phyloP scores from a whole-genome alignment of 2,888 invertebrate species.

The Athalia circularis region DNA sequence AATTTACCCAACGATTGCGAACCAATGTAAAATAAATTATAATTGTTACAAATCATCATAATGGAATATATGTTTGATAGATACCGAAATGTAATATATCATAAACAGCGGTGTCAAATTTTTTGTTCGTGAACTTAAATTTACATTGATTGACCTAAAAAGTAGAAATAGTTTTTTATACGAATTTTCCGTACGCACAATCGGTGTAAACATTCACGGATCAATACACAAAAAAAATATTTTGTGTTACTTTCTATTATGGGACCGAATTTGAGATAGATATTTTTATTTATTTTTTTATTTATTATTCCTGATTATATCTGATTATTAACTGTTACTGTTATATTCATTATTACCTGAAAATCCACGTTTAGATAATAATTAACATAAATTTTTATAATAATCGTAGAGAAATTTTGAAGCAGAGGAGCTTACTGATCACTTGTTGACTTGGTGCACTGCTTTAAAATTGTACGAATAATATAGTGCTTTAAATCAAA shows the following conservation, averaged over 20 bases:
- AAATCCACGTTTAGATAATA: constrained; percentile 4
- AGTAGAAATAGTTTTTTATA: constrained; percentile 4
- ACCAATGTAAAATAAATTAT: constrained; percentile 31
- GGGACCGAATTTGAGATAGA: constrained; percentile 1
- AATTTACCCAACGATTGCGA: constrained; percentile 15
- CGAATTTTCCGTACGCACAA: not conserved
- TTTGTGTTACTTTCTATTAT: not conserved
- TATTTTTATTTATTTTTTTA: constrained; percentile 33
- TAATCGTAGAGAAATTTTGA: constrained; percentile 10
- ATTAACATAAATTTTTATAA: not conserved
- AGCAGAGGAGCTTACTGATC: constrained; percentile 33
- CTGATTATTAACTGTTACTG: not conserved
- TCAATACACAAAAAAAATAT: not conserved
- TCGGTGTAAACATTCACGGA: not conserved
- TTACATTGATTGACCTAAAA: not conserved
- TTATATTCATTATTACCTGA: constrained; percentile 15
- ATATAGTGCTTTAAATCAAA: constrained; percentile 5
- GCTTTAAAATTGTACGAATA: constrained; percentile 22
- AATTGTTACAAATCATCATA: constrained; percentile 20
- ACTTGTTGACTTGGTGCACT: constrained; percentile 34
- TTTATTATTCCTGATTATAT: constrained; percentile 4
- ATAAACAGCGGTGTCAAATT: constrained; percentile 20
- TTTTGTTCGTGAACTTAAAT: constrained; percentile 8
- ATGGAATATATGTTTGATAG: constrained; percentile 35
- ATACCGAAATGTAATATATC: constrained; percentile 27